A percentile compares a stretch with the other conserved stretches of the same genome.
phyloP scores from a whole-genome alignment of 2,113 vertebrate species.

The Coreoperca whiteheadi region DNA sequence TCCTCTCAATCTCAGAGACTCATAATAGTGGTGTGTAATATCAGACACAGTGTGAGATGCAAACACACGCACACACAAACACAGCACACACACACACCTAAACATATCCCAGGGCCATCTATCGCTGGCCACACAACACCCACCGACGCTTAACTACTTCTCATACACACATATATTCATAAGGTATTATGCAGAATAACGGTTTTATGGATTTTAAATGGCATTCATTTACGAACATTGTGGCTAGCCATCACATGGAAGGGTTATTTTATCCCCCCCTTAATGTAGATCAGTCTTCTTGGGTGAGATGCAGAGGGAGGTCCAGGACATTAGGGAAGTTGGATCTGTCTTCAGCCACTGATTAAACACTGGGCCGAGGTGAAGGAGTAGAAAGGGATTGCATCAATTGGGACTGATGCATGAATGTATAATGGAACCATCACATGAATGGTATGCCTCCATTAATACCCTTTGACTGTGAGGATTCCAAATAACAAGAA shows the following conservation, averaged over 20 bases:
- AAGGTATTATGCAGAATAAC: slow-evolving; percentile 84
- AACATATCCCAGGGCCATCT: slow-evolving; percentile 56
- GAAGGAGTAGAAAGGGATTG: slow-evolving; percentile 56
- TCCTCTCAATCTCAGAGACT: slow-evolving; percentile 70
- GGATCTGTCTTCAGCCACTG: slow-evolving; percentile 75
- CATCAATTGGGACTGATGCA: slow-evolving; percentile 60
- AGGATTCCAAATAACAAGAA: slow-evolving; percentile 62
- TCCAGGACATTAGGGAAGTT: slow-evolving; percentile 76
- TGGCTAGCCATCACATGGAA: slow-evolving; percentile 78
- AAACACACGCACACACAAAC: slow-evolving; percentile 28
- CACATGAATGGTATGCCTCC: slow-evolving; percentile 49
- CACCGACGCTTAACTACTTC: slow-evolving; percentile 71
- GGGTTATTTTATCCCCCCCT: slow-evolving; percentile 79
- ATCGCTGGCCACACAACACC: slow-evolving; percentile 61
- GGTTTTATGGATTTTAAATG: slow-evolving; percentile 85
- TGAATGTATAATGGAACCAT: slow-evolving; percentile 71
- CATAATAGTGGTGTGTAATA: slow-evolving; percentile 63
- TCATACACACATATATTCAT: slow-evolving; percentile 81
- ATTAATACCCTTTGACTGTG: slow-evolving; percentile 67
- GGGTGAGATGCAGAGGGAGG: slow-evolving; percentile 75
- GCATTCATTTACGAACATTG: slow-evolving; percentile 81
- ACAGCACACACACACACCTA: slow-evolving; percentile 46
- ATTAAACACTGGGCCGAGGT: slow-evolving; percentile 70
- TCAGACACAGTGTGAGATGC: slow-evolving; percentile 56
- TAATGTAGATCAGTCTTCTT: slow-evolving; percentile 79